Evolutionary conservation across 2,888 invertebrate species (phyloP), one percentile per base, ranked within the genome.

Genomic region (Microplitis manilae): DNA sequence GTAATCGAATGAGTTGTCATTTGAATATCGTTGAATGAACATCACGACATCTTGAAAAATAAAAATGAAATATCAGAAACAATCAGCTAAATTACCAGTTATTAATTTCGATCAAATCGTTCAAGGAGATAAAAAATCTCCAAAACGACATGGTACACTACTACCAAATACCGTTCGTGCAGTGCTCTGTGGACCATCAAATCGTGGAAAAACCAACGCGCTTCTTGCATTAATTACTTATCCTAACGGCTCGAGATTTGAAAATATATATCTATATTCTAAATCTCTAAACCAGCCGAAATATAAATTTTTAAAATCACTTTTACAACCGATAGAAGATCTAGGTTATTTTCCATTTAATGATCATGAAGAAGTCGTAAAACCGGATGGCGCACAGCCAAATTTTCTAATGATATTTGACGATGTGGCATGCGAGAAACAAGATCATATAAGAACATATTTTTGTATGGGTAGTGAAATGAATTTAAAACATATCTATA

Each of bases 241-340:
- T 73, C 65, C 77, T 1, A 78, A 80, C 61, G 79, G 81, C 7
- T 39, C 80, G 7, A 71, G 81, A 74, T 83, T 82, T 41, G 75
- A 82, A 77, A 83, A 82, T 64, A 59, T 82, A 6, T 82, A 83
- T 60, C 62, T 76, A 17, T 78, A 78, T 15, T 76, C 70, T 9
- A 87, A 83, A 88, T 89, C 85, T 84, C 68, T 86, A 38, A 80
- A 83, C 79, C 87, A 86, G 79, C 82, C 83, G 40, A 85, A 85
- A 78, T 86, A 86, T 79, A 5, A n/a, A 39, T 68, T 68, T n/a
- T 9, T 13, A 6, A 5, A 39, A 15, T 8, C 30, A 39, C 7
- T 86, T 9, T 68, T 87, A 8, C 40, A 81, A 6, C 40, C 65
- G 7, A 70, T 84, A n/a, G 76, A 79, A 15, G 82, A 80, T 20